These are phyloP conservation scores for Hemistola chrysoprasaria DNA, from an alignment of 2,888 invertebrate genomes.

Conservation along the genomic window DNA sequence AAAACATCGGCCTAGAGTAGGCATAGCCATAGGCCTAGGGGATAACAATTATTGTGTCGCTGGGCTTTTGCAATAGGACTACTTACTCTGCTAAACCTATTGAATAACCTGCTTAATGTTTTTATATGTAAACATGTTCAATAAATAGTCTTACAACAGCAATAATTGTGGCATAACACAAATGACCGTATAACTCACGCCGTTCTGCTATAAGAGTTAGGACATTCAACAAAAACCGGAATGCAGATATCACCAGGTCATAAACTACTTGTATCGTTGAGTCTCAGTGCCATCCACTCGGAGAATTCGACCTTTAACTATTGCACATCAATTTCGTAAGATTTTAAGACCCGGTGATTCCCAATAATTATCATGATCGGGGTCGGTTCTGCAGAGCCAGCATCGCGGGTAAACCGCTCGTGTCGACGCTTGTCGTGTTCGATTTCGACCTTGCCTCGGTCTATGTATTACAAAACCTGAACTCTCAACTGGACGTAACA, in stretches of 20 bases:
- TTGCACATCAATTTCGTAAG: slow-evolving; percentile 34
- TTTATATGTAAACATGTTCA: too few species aligned
- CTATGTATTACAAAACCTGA: slow-evolving; percentile 21
- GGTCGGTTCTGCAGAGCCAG: background rate
- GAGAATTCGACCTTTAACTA: slow-evolving; percentile 39
- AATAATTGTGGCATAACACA: too few species aligned
- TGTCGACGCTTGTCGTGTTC: slow-evolving; percentile 18
- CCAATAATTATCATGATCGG: slow-evolving; percentile 28
- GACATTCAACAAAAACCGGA: background rate
- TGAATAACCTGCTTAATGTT: too few species aligned
- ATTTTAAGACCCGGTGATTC: slow-evolving; percentile 28
- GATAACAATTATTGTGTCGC: background rate
- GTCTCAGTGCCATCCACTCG: slow-evolving; percentile 2
- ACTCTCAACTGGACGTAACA: slow-evolving; percentile 3
- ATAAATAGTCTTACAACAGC: too few species aligned
- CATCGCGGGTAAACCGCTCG: slow-evolving; percentile 4
- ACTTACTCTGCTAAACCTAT: too few species aligned
- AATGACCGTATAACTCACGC: too few species aligned
- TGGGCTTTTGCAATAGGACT: too few species aligned
- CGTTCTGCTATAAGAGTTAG: too few species aligned
- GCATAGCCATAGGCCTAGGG: slow-evolving; percentile 9
- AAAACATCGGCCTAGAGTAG: slow-evolving; percentile 44
- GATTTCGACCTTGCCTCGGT: slow-evolving; percentile 46
- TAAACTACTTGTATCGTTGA: slow-evolving; percentile 6
- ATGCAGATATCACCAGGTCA: slow-evolving; percentile 6